Conservation (phyloP, 2,797 vertebrate genomes). For the Prunella strophiata region DNA sequence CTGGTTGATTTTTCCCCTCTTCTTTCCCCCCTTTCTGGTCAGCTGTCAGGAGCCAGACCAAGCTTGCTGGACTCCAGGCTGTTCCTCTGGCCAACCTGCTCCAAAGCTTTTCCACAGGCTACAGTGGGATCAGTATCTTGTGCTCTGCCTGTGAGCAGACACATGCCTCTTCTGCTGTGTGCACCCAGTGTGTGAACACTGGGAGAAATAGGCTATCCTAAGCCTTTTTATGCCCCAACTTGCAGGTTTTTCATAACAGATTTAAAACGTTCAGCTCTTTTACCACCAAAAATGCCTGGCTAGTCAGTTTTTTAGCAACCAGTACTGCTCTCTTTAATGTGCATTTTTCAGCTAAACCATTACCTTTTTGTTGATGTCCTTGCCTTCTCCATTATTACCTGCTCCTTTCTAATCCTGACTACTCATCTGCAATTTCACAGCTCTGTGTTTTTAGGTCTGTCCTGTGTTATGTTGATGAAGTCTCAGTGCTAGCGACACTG, state of each 20-base stretch:
- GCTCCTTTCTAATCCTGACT: neutral
- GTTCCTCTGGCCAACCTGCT: rapidly evolving
- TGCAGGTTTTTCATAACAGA: neutral
- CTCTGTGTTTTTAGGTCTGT: neutral
- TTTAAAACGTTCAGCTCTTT: neutral
- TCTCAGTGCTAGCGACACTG: neutral
- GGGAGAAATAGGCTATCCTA: neutral
- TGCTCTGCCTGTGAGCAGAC: neutral
- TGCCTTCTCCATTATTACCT: neutral
- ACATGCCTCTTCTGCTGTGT: rapidly evolving
- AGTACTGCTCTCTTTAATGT: neutral
- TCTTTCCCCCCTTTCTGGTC: neutral
- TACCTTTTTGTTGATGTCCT: neutral
- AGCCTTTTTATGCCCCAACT: neutral
- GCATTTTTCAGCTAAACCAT: neutral
- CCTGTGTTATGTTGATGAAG: neutral
- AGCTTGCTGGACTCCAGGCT: neutral
- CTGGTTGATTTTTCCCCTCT: neutral
- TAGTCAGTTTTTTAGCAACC: neutral
- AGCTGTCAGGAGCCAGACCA: neutral
- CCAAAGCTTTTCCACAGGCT: neutral
- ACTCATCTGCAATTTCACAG: neutral
- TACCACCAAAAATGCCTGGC: neutral
- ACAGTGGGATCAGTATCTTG: neutral
- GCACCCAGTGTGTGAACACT: rapidly evolving